Conservation (phyloP, 2,113 vertebrate genomes). For the Pycnonotus jocosus region DNA sequence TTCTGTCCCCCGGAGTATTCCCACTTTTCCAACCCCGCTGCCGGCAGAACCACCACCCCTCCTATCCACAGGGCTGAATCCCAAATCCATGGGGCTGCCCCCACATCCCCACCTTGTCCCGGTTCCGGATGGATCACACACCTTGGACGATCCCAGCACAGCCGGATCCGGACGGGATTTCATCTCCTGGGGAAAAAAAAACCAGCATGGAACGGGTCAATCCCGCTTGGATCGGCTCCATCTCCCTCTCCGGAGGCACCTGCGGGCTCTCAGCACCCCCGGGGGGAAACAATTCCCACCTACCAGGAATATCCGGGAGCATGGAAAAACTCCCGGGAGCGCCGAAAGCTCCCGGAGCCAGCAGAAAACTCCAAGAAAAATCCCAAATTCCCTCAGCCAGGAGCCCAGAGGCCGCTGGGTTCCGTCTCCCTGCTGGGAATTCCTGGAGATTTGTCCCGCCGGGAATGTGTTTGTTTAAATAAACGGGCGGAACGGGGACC, state of each 20-base stretch:
- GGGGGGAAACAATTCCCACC: neutral
- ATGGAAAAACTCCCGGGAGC: neutral
- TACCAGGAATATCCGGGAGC: neutral
- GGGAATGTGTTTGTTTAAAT: neutral
- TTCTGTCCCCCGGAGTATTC: neutral
- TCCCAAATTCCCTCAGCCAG: neutral
- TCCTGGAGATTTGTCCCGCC: neutral
- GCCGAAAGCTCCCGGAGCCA: neutral
- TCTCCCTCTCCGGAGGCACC: neutral
- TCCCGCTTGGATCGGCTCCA: neutral
- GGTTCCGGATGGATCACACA: fast-evolving
- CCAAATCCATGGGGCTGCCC: fast-evolving
- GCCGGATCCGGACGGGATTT: neutral
- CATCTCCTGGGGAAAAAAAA: neutral
- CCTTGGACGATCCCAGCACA: neutral
- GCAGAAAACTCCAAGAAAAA: fast-evolving
- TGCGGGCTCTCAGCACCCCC: fast-evolving
- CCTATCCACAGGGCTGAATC: neutral
- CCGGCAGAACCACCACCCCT: neutral
- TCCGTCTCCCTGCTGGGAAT: fast-evolving
- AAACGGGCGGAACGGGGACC: neutral
- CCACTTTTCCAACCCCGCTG: neutral
- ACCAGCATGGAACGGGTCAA: fast-evolving
- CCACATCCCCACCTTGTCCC: neutral
- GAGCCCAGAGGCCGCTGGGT: neutral